phyloP scores from a whole-genome alignment of 1,140 invertebrate genomes.

The Drosophila funebris region DNA sequence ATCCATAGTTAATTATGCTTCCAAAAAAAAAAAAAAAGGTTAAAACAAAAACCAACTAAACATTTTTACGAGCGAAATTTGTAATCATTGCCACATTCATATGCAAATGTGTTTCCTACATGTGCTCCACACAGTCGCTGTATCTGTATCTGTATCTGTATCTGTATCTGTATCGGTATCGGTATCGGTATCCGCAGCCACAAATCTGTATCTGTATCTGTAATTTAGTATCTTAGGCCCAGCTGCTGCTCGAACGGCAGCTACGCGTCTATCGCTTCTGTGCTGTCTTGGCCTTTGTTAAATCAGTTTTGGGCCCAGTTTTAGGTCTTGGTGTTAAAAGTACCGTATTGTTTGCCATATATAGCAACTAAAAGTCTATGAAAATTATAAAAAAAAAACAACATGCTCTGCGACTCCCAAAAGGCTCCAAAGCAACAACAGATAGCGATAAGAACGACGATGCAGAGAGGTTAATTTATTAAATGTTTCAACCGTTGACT shows the following conservation, averaged over 20 bases:
- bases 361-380: constrained; percentile 48
- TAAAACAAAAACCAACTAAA: constrained; percentile 62
- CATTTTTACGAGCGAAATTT: constrained; percentile 82
- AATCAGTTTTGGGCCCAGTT: constrained; percentile 43
- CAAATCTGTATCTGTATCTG: constrained; percentile 27
- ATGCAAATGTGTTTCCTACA: constrained; percentile 67
- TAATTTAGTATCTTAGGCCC: constrained; percentile 46
- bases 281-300: constrained; percentile 75
- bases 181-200: constrained; percentile 14
- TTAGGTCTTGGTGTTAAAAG: constrained; percentile 73
- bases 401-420: constrained; percentile 40
- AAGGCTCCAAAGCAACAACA: not conserved
- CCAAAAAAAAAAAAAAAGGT: constrained; percentile 27
- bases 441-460: constrained; percentile 46
- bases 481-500: constrained; percentile 51
- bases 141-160: constrained; percentile 33
- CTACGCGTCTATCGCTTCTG: constrained; percentile 77
- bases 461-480: constrained; percentile 69
- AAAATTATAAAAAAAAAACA: constrained; percentile 36
- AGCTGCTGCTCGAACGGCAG: constrained; percentile 79
- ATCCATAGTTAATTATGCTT: constrained; percentile 76
- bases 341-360: constrained; percentile 81
- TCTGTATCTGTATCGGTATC: constrained; percentile 27
- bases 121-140: constrained; percentile 19
- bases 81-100: constrained; percentile 82